phyloP scores from a whole-genome alignment of 2,888 invertebrate genomes.

The Julus scandinavius region DNA sequence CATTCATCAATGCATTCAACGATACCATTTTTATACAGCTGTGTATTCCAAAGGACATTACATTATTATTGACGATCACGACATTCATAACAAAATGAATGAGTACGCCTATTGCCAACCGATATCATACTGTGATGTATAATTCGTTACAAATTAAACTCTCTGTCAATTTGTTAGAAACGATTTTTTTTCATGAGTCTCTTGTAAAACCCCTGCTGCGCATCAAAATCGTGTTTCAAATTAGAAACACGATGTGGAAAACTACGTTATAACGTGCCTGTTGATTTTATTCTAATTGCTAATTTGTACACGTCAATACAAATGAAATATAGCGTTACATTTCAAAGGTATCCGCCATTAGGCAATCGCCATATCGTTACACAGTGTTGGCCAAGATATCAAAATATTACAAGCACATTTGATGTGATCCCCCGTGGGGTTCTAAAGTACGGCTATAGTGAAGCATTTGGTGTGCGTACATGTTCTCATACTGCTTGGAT shows the following conservation, averaged over 20 bases:
- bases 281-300: not conserved
- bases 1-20: too few relatives aligned
- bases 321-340: not conserved
- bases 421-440: not conserved
- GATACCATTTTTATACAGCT: too few relatives aligned
- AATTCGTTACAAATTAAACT: too few relatives aligned
- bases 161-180: too few relatives aligned
- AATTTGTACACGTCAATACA: not conserved
- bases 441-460: not conserved
- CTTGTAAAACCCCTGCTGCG: not conserved
- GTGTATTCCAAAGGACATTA: too few relatives aligned
- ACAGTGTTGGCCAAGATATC: not conserved
- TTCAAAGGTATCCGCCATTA: not conserved
- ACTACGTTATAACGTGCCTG: not conserved
- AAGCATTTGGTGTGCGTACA: not conserved
- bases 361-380: not conserved
- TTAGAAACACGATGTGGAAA: not conserved
- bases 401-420: not conserved
- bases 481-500: not conserved
- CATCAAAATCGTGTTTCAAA: not conserved
- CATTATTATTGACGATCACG: too few relatives aligned
- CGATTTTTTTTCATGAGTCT: too few relatives aligned
- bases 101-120: too few relatives aligned
- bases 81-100: too few relatives aligned
- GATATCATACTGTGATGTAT: too few relatives aligned